phyloP scores from a whole-genome alignment of 2,797 vertebrate genomes.

The Lepus townsendii region DNA sequence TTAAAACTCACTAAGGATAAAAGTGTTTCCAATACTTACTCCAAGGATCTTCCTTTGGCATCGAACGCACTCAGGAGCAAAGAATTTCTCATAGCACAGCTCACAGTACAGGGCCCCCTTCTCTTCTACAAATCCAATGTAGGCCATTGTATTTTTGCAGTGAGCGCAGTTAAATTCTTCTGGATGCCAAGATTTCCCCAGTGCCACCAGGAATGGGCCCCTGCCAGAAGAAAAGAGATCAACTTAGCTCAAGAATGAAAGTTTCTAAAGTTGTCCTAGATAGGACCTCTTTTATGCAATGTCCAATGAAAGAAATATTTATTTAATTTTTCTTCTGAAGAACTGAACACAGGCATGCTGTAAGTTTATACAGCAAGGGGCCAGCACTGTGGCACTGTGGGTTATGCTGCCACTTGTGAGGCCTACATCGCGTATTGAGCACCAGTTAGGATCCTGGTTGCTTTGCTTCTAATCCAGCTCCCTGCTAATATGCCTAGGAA shows the following conservation, averaged over 20 bases:
- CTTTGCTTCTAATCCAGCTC: too few species aligned
- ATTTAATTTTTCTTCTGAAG: constrained; percentile 6
- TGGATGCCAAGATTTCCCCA: constrained; percentile 98
- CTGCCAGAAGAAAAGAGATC: constrained; percentile 87
- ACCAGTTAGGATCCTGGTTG: too few species aligned
- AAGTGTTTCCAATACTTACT: constrained; percentile 89
- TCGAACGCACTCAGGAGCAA: constrained; percentile 94
- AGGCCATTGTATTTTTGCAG: constrained; percentile 95
- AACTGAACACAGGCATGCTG: background rate
- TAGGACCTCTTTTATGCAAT: background rate
- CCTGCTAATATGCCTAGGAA: too few species aligned
- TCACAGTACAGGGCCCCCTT: constrained; percentile 95
- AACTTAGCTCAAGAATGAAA: constrained; percentile 55
- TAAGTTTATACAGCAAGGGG: background rate
- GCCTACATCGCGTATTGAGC: too few species aligned
- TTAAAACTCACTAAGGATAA: constrained; percentile 28
- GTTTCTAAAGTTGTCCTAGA: background rate
- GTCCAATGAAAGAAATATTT: background rate
- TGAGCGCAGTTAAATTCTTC: constrained; percentile 97
- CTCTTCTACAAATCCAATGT: constrained; percentile 97
- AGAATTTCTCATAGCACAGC: constrained; percentile 96
- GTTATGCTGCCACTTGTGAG: too few species aligned
- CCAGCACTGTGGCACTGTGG: too few species aligned
- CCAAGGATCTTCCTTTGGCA: constrained; percentile 97
- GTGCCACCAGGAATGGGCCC: constrained; percentile 97